Percentiles rank a stretch among this genome's conserved stretches.
Evolutionary conservation across 2,888 invertebrate species (phyloP).

Genomic region (Eretmocerus hayati): DNA sequence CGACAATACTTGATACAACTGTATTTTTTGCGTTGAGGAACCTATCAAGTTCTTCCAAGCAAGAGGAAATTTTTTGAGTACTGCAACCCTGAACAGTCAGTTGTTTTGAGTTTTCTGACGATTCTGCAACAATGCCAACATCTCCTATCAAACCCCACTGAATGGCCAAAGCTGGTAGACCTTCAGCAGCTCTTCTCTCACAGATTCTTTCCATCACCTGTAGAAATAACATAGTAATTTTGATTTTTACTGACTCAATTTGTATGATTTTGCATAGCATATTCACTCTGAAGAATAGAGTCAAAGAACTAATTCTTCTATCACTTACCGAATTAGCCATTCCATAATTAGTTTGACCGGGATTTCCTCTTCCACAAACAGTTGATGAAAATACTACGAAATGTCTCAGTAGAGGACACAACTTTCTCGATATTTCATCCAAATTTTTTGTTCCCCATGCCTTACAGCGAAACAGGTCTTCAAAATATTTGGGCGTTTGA

Average conservation of each 20-base stretch:
- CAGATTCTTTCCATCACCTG: conserved; percentile 53
- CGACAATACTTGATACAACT: conserved; percentile 76
- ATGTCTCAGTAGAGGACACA: conserved; percentile 46
- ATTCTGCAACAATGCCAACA: conserved; percentile 74
- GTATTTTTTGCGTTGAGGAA: conserved; percentile 61
- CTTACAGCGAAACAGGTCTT: conserved; percentile 53
- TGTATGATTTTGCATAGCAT: too few species aligned
- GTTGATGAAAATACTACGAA: conserved; percentile 62
- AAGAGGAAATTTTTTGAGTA: conserved; percentile 78
- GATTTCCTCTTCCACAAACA: conserved; percentile 58
- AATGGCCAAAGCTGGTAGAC: conserved; percentile 54
- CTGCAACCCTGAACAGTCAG: conserved; percentile 71
- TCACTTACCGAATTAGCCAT: conserved; percentile 46
- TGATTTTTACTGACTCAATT: too few species aligned
- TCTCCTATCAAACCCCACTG: conserved; percentile 64
- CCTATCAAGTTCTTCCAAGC: conserved; percentile 64
- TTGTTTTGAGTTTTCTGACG: conserved; percentile 62
- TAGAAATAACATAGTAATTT: conserved; percentile 18
- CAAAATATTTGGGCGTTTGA: conserved; percentile 49
- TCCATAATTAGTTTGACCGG: conserved; percentile 61
- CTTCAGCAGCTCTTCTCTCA: conserved; percentile 47
- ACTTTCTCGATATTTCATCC: conserved; percentile 50
- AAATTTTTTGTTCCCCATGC: conserved; percentile 52
- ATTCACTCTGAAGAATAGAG: too few species aligned
- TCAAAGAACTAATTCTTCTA: too few species aligned